Evolutionary conservation across 2,113 vertebrate species (phyloP).

Genomic region (Platysternon megacephalum): DNA sequence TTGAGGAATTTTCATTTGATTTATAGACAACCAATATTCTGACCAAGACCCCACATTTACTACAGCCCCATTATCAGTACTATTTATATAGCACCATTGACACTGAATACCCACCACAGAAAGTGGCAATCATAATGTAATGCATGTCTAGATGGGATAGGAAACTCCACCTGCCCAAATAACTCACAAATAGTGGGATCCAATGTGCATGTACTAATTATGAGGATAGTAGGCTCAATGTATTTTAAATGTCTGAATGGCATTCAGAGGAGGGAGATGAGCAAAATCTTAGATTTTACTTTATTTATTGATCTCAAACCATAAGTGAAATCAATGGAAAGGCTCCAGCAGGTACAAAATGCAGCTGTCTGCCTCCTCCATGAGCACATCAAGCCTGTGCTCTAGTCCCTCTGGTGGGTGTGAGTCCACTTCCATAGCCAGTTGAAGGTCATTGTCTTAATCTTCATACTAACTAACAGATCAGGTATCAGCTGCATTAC

Average conservation of each 20-base stretch:
- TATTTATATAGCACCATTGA: background rate
- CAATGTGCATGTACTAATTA: background rate
- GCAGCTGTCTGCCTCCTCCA: background rate
- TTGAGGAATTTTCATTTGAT: background rate
- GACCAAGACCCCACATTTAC: background rate
- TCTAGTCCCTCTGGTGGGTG: background rate
- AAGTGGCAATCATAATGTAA: background rate
- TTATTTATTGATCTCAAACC: too few relatives aligned
- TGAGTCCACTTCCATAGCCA: background rate
- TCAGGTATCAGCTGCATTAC: fast-evolving
- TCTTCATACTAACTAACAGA: background rate
- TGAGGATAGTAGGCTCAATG: background rate
- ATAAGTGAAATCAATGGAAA: too few relatives aligned
- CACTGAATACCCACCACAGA: background rate
- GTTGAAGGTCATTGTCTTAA: background rate
- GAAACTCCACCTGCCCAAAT: background rate
- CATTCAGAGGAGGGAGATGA: background rate
- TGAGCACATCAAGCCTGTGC: background rate
- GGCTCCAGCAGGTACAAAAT: background rate
- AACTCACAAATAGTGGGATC: background rate
- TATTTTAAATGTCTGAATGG: background rate
- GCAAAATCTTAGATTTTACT: background rate
- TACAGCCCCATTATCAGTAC: background rate
- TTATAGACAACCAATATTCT: background rate
- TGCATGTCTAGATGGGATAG: background rate